Base-by-base conservation (phyloP, 1,140 invertebrate genomes). In the Pseudobourletiella spinata region DNA sequence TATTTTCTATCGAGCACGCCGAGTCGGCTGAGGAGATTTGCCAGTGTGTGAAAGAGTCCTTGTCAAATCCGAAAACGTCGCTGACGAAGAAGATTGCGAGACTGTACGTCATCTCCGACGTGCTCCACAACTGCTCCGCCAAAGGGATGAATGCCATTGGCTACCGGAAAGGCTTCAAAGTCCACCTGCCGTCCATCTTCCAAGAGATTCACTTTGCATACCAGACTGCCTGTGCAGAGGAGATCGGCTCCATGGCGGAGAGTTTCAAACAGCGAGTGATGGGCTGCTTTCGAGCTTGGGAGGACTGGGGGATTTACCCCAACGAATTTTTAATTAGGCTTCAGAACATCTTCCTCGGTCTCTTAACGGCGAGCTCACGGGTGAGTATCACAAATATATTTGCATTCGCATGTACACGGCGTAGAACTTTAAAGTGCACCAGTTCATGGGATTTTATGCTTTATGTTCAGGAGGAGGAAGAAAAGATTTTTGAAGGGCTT, bases 1-100 rank as follows among this genome's bases (percentile, higher is more conserved):
- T 98, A 24, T 99, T 95, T 82, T 98, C 95, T 76, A 88, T 99
- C 59, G 95, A 99, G 73, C 95, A 99, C 78, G 91, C 94, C 22
- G 95, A 98, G 76, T 91, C 93, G 50, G 90, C 90, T 20, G 89
- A 95, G 72, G 95, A 99, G 79, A 92, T 99, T 59, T 88, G 91
- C 50, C 88, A 93, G 65, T 95, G 90, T 74, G 86, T 99, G 61
- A 79, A 81, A 6, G 89, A 94, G 73, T 86, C 89, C 1, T 76
- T 98, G 42, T 84, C 84, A 14, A 91, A 88, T 72, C 72, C 83
- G 28, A 80, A 83, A 71, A 97, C 93, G 11, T 81, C 86, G 51
- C 81, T 92, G 1, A 84, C 86, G 39, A 94, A 94, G 76, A 96
- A 95, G 81, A 87, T 97, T 69, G 92, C 94, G 20, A 78, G 95